Percentiles rank a stretch among this genome's conserved stretches.
Evolutionary conservation across 2,888 invertebrate species (phyloP).

Genomic region (Entomobrya proxima): DNA sequence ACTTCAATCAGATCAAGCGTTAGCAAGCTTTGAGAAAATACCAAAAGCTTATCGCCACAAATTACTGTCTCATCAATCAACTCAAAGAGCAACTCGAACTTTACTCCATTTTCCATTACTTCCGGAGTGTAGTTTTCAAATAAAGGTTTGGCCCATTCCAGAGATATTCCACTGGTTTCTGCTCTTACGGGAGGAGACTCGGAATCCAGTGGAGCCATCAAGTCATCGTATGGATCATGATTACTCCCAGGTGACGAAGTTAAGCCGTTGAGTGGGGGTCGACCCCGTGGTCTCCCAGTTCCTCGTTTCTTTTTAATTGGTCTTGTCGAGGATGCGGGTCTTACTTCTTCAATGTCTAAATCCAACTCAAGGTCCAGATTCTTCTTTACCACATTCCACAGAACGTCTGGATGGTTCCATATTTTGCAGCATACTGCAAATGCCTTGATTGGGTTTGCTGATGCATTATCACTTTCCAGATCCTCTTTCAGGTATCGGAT

Average conservation of each 20-base stretch:
- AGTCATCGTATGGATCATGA: conserved; percentile 25
- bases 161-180: conserved; percentile 71
- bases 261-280: conserved; percentile 50
- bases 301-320: conserved; percentile 43
- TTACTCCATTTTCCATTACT: conserved; percentile 93
- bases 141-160: conserved; percentile 84
- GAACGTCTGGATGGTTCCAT: conserved; percentile 96
- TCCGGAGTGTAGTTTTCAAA: conserved; percentile 92
- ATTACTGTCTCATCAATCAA: conserved; percentile 92
- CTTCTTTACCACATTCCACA: conserved; percentile 91
- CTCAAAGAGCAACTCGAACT: conserved; percentile 95
- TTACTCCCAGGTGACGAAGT: neutral
- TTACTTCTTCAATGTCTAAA: conserved; percentile 76
- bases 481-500: conserved; percentile 82
- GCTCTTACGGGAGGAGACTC: neutral
- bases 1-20: conserved; percentile 96
- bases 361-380: conserved; percentile 85
- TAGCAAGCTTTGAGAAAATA: conserved; percentile 91
- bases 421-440: conserved; percentile 99
- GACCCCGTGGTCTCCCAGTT: conserved; percentile 54
- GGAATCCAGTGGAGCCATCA: neutral
- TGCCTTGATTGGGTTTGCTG: conserved; percentile 96
- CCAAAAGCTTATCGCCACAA: conserved; percentile 91
- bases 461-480: conserved; percentile 89
- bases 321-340: neutral